Conservation (phyloP, 1,140 invertebrate species). For the Eciton burchellii region DNA sequence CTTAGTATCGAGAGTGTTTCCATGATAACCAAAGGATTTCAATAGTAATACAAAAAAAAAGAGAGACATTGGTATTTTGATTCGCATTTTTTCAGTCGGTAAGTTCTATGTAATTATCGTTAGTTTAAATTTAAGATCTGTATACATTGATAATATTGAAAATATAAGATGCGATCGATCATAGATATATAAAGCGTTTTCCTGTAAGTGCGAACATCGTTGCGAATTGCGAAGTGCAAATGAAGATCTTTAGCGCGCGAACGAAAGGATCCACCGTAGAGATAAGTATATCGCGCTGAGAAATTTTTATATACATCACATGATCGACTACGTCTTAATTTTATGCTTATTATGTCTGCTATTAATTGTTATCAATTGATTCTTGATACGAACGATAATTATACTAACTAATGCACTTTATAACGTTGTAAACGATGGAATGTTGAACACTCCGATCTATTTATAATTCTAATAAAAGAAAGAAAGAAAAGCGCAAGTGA, state of each 20-base stretch:
- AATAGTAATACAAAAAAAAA: background rate
- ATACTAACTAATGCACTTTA: constrained; percentile 42
- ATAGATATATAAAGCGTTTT: background rate
- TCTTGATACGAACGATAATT: constrained; percentile 25
- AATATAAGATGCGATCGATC: background rate
- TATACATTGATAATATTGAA: constrained; percentile 1
- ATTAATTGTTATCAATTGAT: constrained; percentile 33
- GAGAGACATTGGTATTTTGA: constrained; percentile 20
- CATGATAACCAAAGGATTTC: constrained; percentile 31
- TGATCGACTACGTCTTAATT: constrained; percentile 24
- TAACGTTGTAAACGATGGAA: constrained; percentile 43
- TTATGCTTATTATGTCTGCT: constrained; percentile 29
- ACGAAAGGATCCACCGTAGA: constrained; percentile 1
- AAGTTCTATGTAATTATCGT: constrained; percentile 23
- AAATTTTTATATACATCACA: constrained; percentile 36
- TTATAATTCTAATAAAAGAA: constrained; percentile 49
- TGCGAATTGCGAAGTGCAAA: constrained; percentile 13
- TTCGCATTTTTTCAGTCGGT: background rate
- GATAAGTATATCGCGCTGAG: background rate
- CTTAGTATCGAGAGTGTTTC: constrained; percentile 5
- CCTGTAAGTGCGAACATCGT: background rate
- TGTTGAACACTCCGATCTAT: constrained; percentile 56
- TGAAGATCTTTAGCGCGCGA: background rate
- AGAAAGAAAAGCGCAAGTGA: constrained; percentile 1
- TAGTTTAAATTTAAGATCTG: constrained; percentile 32